phyloP scores from a whole-genome alignment of 2,888 invertebrate species.

The Phyto melanocephala region DNA sequence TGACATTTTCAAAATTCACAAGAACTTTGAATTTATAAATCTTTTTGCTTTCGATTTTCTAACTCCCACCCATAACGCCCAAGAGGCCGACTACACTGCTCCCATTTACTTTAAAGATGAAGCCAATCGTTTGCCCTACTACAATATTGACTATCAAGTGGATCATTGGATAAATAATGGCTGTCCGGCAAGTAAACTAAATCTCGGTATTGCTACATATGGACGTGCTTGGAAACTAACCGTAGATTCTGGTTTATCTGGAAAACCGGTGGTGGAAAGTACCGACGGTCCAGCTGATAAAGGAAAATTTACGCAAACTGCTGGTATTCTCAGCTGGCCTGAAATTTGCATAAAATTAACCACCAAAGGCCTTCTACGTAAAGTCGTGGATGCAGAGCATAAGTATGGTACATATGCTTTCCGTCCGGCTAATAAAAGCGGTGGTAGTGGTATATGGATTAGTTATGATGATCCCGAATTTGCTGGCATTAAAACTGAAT shows the following conservation, averaged over 20 bases:
- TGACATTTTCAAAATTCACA: constrained; percentile 85
- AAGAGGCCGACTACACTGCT: constrained; percentile 87
- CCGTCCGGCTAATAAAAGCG: constrained; percentile 83
- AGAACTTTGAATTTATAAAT: constrained; percentile 88
- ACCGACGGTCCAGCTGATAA: constrained; percentile 84
- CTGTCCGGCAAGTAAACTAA: constrained; percentile 84
- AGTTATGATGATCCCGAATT: constrained; percentile 91
- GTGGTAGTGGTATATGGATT: constrained; percentile 87
- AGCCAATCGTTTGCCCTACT: constrained; percentile 81
- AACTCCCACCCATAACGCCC: constrained; percentile 86
- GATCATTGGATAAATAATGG: constrained; percentile 81
- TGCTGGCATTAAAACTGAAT: constrained; percentile 87
- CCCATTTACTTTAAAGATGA: constrained; percentile 86
- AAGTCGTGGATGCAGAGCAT: constrained; percentile 87
- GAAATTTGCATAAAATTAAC: constrained; percentile 87
- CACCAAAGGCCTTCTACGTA: constrained; percentile 83
- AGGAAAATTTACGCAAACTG: constrained; percentile 85
- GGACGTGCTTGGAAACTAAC: constrained; percentile 89
- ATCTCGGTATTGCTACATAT: constrained; percentile 86
- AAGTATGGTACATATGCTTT: constrained; percentile 89
- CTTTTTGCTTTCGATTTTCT: constrained; percentile 89
- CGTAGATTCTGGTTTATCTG: constrained; percentile 85
- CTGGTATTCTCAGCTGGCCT: constrained; percentile 87
- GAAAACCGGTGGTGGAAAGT: constrained; percentile 85
- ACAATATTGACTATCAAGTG: constrained; percentile 85